Conservation (phyloP, 2,888 invertebrate genomes). For the Synanthedon myopaeformis region DNA sequence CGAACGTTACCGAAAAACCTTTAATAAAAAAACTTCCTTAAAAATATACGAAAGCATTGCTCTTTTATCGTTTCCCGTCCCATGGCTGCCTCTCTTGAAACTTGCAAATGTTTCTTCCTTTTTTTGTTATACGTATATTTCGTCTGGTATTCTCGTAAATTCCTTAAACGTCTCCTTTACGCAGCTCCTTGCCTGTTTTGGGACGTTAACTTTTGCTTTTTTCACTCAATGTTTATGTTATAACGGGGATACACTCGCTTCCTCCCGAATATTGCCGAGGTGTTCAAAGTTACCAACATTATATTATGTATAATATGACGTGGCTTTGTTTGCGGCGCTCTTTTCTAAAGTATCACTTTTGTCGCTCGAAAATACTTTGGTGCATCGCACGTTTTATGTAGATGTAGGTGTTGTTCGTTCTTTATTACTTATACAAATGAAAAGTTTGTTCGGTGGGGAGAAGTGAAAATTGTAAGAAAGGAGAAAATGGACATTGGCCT, state of each 20-base stretch:
- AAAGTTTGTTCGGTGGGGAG: not conserved
- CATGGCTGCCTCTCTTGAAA: slow-evolving; percentile 18
- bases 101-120: slow-evolving; percentile 20
- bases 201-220: slow-evolving; percentile 7
- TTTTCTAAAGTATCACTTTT: slow-evolving; percentile 1
- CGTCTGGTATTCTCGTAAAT: slow-evolving; percentile 39
- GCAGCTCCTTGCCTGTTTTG: slow-evolving; percentile 20
- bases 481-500: not conserved
- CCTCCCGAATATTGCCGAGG: slow-evolving; percentile 7
- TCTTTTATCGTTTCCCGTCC: slow-evolving; percentile 30
- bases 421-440: not conserved
- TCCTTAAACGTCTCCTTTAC: slow-evolving; percentile 35
- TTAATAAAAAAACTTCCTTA: slow-evolving; percentile 5
- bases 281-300: slow-evolving; percentile 13
- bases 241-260: slow-evolving; percentile 4
- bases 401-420: not conserved
- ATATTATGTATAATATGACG: slow-evolving; percentile 7
- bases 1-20: not conserved
- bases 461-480: not conserved
- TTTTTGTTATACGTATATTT: slow-evolving; percentile 34
- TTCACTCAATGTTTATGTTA: slow-evolving; percentile 9
- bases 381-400: not conserved
- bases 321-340: slow-evolving; percentile 5
- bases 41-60: slow-evolving; percentile 25
- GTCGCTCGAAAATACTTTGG: not conserved